phyloP scores from a whole-genome alignment of 2,888 invertebrate genomes.

The Eilema caniola region DNA sequence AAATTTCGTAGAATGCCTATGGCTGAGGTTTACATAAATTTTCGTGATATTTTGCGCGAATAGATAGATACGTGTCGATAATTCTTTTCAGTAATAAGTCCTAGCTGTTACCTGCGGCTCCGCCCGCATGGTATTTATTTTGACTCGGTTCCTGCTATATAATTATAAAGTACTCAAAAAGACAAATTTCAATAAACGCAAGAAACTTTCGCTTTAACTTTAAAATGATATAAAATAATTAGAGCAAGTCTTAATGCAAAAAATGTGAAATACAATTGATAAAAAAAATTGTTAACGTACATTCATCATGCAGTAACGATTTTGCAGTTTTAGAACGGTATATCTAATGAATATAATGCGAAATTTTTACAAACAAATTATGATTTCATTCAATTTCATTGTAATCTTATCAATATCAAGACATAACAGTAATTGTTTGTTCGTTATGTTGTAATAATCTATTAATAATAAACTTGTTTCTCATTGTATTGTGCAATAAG shows the following conservation, averaged over 20 bases:
- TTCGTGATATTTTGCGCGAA: not conserved
- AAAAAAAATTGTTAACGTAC: too few relatives aligned
- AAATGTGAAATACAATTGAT: too few relatives aligned
- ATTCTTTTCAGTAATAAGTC: too few relatives aligned
- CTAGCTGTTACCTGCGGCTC: too few relatives aligned
- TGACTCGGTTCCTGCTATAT: not conserved
- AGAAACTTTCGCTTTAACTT: too few relatives aligned
- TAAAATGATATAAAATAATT: too few relatives aligned
- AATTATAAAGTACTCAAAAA: not conserved
- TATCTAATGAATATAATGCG: not conserved
- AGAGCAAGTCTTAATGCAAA: too few relatives aligned
- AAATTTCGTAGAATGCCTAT: too few relatives aligned
- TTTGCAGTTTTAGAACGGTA: not conserved
- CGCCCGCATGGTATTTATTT: too few relatives aligned
- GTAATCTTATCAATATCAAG: slow-evolving; percentile 31
- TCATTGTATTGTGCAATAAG: not conserved
- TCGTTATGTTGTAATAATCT: not conserved
- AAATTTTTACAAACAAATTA: not conserved
- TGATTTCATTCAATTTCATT: slow-evolving; percentile 3
- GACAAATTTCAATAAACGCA: not conserved
- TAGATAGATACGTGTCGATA: too few relatives aligned
- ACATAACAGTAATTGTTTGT: slow-evolving; percentile 7
- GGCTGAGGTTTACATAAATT: not conserved
- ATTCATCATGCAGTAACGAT: not conserved
- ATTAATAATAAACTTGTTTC: slow-evolving; percentile 3